Conservation (phyloP, 2,113 vertebrate genomes). For the Castor canadensis region DNA sequence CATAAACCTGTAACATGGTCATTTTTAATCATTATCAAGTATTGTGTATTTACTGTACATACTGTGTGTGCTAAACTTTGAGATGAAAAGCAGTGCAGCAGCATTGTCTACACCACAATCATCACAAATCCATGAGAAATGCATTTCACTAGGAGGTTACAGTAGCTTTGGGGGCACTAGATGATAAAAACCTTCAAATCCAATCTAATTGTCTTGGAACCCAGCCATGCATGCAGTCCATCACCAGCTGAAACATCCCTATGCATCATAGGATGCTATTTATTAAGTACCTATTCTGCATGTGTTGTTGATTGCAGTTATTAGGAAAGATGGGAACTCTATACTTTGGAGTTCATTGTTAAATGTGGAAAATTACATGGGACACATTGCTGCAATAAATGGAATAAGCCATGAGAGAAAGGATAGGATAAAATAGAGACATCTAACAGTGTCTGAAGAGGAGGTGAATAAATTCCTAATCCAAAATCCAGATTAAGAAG, state of each 20-base stretch:
- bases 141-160: too few species aligned
- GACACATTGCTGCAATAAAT: too few species aligned
- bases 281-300: neutral
- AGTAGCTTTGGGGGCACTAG: too few species aligned
- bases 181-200: too few species aligned
- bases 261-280: too few species aligned
- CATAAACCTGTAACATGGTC: neutral
- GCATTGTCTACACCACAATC: neutral
- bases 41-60: fast-evolving
- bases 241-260: too few species aligned
- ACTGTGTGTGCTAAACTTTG: neutral
- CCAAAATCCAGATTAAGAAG: neutral
- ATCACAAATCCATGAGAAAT: too few species aligned
- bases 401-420: too few species aligned
- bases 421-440: neutral
- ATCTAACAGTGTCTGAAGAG: neutral
- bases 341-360: neutral
- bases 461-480: too few species aligned
- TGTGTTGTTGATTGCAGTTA: neutral
- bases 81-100: neutral
- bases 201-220: too few species aligned
- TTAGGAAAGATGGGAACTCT: neutral
- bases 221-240: too few species aligned
- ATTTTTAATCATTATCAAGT: neutral
- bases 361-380: neutral